Percentiles rank a stretch among this genome's conserved stretches.
Conservation (phyloP, 2,797 vertebrate species). For the Acanthurus lineatus region DNA sequence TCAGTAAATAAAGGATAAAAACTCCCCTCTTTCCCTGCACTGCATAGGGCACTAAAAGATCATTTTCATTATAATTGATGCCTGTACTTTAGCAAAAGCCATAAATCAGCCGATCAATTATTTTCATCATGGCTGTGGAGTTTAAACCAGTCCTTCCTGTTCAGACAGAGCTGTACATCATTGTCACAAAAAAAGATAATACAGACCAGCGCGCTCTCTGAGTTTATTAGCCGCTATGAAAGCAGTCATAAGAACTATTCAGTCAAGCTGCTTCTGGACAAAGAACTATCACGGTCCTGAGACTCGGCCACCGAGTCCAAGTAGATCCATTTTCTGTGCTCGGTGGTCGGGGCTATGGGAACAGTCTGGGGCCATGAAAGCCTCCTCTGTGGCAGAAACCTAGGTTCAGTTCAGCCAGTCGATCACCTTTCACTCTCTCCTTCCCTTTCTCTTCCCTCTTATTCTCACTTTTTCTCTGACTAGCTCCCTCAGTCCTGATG, state of each 20-base stretch:
- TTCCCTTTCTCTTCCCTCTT: slow-evolving; percentile 36
- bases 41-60: neutral
- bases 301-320: slow-evolving; percentile 50
- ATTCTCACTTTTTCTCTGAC: slow-evolving; percentile 42
- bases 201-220: slow-evolving; percentile 39
- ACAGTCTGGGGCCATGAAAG: slow-evolving; percentile 75
- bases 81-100: slow-evolving; percentile 5
- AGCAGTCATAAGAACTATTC: slow-evolving; percentile 49
- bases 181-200: slow-evolving; percentile 32
- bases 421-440: slow-evolving; percentile 73
- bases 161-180: slow-evolving; percentile 34
- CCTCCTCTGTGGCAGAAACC: slow-evolving; percentile 69
- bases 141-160: slow-evolving; percentile 14
- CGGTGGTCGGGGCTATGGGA: slow-evolving; percentile 71
- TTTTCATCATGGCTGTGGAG: slow-evolving; percentile 20
- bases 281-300: slow-evolving; percentile 54
- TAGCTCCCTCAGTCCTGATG: slow-evolving; percentile 40
- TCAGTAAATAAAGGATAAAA: slow-evolving; percentile 25
- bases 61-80: slow-evolving; percentile 19
- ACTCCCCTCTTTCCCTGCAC: neutral
- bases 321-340: slow-evolving; percentile 74
- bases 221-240: slow-evolving; percentile 46
- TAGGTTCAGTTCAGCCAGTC: slow-evolving; percentile 69
- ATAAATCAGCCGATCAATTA: no score
- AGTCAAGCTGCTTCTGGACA: slow-evolving; percentile 44